phyloP scores from a whole-genome alignment of 2,888 invertebrate genomes.

The Heteromyza rotundicornis region DNA sequence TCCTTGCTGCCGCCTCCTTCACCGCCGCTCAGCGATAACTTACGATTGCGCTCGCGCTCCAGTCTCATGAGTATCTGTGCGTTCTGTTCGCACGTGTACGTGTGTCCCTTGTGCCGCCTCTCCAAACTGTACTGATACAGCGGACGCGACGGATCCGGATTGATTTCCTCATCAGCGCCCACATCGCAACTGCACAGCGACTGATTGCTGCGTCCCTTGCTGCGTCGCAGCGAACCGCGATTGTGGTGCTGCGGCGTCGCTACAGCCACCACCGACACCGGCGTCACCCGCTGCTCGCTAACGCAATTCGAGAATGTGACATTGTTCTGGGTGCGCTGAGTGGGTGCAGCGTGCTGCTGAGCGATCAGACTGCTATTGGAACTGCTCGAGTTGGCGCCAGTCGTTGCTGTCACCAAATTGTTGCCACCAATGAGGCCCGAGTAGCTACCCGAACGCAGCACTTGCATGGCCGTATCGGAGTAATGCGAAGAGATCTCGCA shows the following conservation, averaged over 20 bases:
- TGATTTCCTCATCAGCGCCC: slow-evolving; percentile 58
- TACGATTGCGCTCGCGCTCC: slow-evolving; percentile 60
- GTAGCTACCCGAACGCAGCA: slow-evolving; percentile 43
- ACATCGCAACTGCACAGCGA: slow-evolving; percentile 62
- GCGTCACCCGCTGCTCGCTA: slow-evolving; percentile 41
- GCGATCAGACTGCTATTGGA: slow-evolving; percentile 33
- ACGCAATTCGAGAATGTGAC: slow-evolving; percentile 59
- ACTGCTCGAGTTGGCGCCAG: slow-evolving; percentile 33
- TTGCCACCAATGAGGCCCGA: slow-evolving; percentile 37
- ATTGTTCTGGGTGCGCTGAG: slow-evolving; percentile 44
- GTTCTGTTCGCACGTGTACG: slow-evolving; percentile 65
- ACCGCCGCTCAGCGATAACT: slow-evolving; percentile 46
- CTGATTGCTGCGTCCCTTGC: slow-evolving; percentile 61
- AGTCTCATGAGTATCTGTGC: slow-evolving; percentile 63
- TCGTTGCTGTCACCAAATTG: slow-evolving; percentile 34
- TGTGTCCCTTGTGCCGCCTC: slow-evolving; percentile 62
- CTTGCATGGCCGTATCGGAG: slow-evolving; percentile 49
- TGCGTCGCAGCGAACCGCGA: slow-evolving; percentile 58
- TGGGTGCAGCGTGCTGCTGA: slow-evolving; percentile 16
- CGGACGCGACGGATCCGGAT: slow-evolving; percentile 59
- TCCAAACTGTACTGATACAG: slow-evolving; percentile 65
- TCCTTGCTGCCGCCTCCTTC: slow-evolving; percentile 26
- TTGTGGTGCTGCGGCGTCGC: slow-evolving; percentile 34
- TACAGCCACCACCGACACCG: slow-evolving; percentile 11
- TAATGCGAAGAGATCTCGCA: slow-evolving; percentile 49